These are phyloP conservation scores for Loripinus fragilis DNA, from an alignment of 2,888 invertebrate genomes.

Conservation along the genomic window DNA sequence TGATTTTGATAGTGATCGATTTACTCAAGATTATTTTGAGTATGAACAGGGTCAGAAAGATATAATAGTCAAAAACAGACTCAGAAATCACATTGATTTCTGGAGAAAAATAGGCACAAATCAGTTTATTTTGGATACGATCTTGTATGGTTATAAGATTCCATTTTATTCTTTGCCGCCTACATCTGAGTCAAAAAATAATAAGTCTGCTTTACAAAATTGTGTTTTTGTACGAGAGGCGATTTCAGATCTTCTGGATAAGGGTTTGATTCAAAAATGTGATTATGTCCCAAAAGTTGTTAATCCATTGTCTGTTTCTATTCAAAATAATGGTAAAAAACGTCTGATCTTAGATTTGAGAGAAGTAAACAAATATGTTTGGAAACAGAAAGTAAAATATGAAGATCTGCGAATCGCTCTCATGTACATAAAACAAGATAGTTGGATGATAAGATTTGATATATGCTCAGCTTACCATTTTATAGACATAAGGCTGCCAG, in stretches of 20 bases:
- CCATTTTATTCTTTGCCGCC: too few species aligned
- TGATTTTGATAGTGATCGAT: too few species aligned
- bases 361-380: conserved; percentile 22
- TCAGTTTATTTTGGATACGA: too few species aligned
- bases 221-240: conserved; percentile 17
- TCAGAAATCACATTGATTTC: conserved; percentile 25
- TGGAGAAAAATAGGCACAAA: conserved; percentile 22
- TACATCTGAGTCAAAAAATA: neutral
- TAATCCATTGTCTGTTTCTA: conserved; percentile 18
- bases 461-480: too few species aligned
- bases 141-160: too few species aligned
- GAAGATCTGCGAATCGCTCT: conserved; percentile 23
- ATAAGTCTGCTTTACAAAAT: neutral
- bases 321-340: conserved; percentile 19
- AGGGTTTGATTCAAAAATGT: conserved; percentile 19
- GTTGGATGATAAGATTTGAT: too few species aligned
- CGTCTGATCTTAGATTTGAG: conserved; percentile 23
- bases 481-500: too few species aligned
- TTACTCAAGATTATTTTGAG: neutral
- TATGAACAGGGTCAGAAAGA: conserved; percentile 19
- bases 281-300: conserved; percentile 13
- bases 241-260: conserved; percentile 12
- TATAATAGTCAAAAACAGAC: conserved; percentile 35
- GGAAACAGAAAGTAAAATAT: conserved; percentile 32
- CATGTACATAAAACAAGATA: conserved; percentile 2